A percentile compares a stretch with the other conserved stretches of the same genome.
phyloP scores from a whole-genome alignment of 2,888 invertebrate species.

The Athripsodes cinereus region DNA sequence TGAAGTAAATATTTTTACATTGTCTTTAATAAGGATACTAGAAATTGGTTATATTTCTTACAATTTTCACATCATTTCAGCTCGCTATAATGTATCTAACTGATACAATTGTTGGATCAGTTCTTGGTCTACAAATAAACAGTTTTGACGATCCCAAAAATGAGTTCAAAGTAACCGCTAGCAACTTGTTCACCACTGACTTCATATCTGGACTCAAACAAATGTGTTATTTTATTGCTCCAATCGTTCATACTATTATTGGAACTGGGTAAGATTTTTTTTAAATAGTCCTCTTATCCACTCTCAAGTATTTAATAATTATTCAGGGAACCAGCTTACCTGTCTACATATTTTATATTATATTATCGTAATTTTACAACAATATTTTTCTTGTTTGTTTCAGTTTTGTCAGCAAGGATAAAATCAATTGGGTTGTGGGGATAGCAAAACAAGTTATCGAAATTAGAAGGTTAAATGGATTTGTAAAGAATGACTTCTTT shows the following conservation, averaged over 20 bases:
- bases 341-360: too few species aligned
- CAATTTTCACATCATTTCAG: constrained; percentile 12
- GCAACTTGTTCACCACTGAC: constrained; percentile 11
- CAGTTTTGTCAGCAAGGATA: constrained; percentile 17
- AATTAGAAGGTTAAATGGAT: constrained; percentile 9
- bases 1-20: too few species aligned
- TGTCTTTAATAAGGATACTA: too few species aligned
- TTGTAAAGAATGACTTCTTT: constrained; percentile 14
- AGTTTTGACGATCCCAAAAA: constrained; percentile 20
- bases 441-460: constrained; percentile 11
- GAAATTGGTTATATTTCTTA: background rate
- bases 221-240: constrained; percentile 7
- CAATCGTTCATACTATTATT: background rate
- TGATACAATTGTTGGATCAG: constrained; percentile 16
- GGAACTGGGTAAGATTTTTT: background rate
- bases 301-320: too few species aligned
- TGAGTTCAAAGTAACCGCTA: constrained; percentile 17
- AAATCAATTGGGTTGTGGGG: constrained; percentile 4
- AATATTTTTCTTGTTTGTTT: constrained; percentile 9
- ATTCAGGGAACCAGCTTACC: too few species aligned
- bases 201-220: constrained; percentile 5
- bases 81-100: constrained; percentile 17
- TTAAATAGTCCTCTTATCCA: too few species aligned
- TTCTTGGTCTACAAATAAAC: constrained; percentile 19
- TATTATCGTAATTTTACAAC: too few species aligned